Evolutionary conservation across 2,888 invertebrate genomes (phyloP).

Genomic region (Spialia ferax): DNA sequence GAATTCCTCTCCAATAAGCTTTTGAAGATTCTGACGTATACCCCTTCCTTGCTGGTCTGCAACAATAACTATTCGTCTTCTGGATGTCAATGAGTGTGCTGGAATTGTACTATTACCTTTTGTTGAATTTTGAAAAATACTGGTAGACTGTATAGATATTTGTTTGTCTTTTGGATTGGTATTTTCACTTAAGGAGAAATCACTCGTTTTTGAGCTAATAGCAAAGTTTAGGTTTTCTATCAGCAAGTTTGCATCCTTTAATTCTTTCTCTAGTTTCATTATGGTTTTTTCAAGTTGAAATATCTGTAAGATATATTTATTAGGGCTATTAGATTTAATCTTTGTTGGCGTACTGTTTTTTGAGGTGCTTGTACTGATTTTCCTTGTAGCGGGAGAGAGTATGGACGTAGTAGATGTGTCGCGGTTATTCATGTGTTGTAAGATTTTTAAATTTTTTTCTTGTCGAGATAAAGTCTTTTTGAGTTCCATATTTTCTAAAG

Average conservation of each 20-base stretch:
- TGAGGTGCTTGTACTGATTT: background rate
- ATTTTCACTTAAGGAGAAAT: no score
- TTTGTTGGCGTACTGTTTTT: background rate
- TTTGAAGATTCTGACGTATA: no score
- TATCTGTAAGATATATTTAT: background rate
- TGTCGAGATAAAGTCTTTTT: background rate
- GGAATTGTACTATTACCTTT: no score
- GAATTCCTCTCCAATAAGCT: no score
- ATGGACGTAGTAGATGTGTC: background rate
- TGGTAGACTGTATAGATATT: no score
- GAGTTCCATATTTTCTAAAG: no score
- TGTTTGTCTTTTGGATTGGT: no score
- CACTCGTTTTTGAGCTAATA: no score
- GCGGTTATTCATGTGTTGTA: background rate
- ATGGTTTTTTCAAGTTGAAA: background rate
- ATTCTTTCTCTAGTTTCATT: background rate
- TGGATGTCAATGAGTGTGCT: no score
- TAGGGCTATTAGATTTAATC: background rate
- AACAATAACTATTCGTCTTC: no score
- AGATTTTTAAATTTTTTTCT: background rate
- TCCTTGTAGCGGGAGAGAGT: background rate
- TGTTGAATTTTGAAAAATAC: no score
- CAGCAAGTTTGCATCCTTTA: background rate
- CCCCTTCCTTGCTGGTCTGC: no score
- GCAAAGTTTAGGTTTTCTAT: constrained; percentile 6